These are phyloP conservation scores for Chalcis sispes DNA, from an alignment of 2,888 invertebrate genomes.

Conservation along the genomic window DNA sequence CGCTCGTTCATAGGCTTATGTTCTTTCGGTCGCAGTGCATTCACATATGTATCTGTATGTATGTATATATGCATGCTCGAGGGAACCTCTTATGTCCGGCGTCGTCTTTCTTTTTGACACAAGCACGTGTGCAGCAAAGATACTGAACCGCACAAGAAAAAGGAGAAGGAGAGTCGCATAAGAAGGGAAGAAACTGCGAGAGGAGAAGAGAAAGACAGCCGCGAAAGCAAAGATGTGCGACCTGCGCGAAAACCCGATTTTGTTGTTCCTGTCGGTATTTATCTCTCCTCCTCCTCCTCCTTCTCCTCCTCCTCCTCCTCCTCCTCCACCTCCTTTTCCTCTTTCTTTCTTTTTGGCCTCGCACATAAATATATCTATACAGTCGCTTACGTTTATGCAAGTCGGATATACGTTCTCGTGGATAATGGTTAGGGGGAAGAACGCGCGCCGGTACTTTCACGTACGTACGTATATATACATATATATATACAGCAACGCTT, in stretches of 20 bases:
- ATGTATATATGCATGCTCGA: slow-evolving; percentile 4
- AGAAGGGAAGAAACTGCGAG: neutral
- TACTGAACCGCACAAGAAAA: neutral
- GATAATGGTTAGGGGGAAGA: too few relatives aligned
- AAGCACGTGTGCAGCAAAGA: neutral
- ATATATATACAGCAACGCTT: neutral
- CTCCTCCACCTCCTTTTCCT: neutral
- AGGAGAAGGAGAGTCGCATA: neutral
- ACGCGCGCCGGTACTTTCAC: slow-evolving; percentile 14
- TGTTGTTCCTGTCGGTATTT: too few relatives aligned
- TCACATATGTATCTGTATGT: neutral
- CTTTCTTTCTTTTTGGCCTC: neutral
- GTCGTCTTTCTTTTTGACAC: slow-evolving; percentile 10
- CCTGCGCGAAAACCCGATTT: slow-evolving; percentile 5
- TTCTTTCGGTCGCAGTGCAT: slow-evolving; percentile 20
- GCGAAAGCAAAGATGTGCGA: slow-evolving; percentile 1
- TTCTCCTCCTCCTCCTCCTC: neutral
- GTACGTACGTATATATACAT: too few relatives aligned
- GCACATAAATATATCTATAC: too few relatives aligned
- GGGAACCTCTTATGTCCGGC: slow-evolving; percentile 9
- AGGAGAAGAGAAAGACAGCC: neutral
- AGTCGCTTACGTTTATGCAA: too few relatives aligned
- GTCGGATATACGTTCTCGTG: too few relatives aligned
- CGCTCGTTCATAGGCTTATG: slow-evolving; percentile 19
- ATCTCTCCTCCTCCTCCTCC: neutral